Base-by-base conservation (phyloP, 2,113 vertebrate genomes). In the Pelodiscus sinensis region DNA sequence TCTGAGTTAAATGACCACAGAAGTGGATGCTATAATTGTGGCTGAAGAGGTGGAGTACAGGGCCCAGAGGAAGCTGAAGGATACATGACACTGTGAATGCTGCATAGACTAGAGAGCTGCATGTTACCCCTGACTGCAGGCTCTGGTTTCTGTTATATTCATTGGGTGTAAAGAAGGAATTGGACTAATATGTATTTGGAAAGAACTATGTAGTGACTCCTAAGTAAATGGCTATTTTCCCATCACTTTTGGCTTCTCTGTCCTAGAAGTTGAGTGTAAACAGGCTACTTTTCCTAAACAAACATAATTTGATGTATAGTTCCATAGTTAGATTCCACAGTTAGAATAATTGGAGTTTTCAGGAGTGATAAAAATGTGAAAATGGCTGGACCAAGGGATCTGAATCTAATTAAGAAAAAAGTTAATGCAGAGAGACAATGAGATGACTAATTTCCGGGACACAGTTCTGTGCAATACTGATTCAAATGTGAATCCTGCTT, bases 401-500 rank as follows among this genome's bases (percentile, higher is more conserved):
- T 87, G 80, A 90, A 88, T 91, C 89, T 94, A 92, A 96, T 95
- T 93, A 94, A 85, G 88, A n/a, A 93, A 87, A 55, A 89, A 90
- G 81, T 85, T 6, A 50, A 58, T 71, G 56, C 83, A 62, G 81
- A 79, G 52, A 38, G 88, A 93, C 93, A 88, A 78, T 44, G 73
- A 88, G 86, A 81, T 35, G 5, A 51, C 86, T 89, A 86, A 68
- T 44, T 94, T 86, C 84, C 65, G 87, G 54, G 81, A 87, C 84
- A 79, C 92, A 58, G 83, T 92, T 96, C 44, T 38, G 24, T 56
- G 51, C 58, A 91, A 93, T 82, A 82, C 54, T 24, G 88, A 91
- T 94, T 92, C 81, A 88, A 86, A 90, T 89, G 82, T 93, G 94
- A 94, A 91, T 94, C 88, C 85, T 96, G 44, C 60, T 96, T 92